Evolutionary conservation across 1,140 invertebrate genomes (phyloP).

Genomic region (Diorhabda carinulata): DNA sequence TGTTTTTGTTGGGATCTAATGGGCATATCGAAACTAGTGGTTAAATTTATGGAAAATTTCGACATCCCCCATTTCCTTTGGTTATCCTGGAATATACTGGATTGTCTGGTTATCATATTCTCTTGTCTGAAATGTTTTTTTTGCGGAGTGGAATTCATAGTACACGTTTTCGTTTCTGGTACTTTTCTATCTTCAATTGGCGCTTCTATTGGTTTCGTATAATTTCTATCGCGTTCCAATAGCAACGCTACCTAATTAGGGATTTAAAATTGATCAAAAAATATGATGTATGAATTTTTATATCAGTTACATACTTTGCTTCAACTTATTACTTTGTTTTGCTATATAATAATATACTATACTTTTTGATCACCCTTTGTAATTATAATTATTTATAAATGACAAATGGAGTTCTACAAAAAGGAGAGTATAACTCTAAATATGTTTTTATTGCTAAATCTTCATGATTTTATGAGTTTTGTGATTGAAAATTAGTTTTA

Average conservation of each 20-base stretch:
- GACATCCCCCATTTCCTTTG: conserved; percentile 52
- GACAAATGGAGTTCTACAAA: too few species aligned
- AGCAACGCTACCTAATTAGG: conserved; percentile 18
- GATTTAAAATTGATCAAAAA: conserved; percentile 48
- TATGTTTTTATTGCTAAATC: too few species aligned
- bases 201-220: conserved; percentile 28
- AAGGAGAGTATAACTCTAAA: too few species aligned
- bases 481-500: too few species aligned
- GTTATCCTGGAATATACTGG: conserved; percentile 50
- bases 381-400: too few species aligned
- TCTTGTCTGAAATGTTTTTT: conserved; percentile 33
- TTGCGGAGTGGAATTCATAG: conserved; percentile 26
- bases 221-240: conserved; percentile 5
- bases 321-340: too few species aligned
- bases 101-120: conserved; percentile 3
- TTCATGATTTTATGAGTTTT: too few species aligned
- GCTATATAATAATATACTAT: too few species aligned
- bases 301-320: too few species aligned
- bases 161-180: conserved; percentile 12
- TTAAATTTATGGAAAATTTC: conserved; percentile 66
- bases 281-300: too few species aligned
- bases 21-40: conserved; percentile 67
- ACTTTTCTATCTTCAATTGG: neutral
- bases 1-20: conserved; percentile 49
- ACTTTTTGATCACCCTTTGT: too few species aligned